Evolutionary conservation across 2,113 vertebrate species (phyloP).

Genomic region (Uria aalge): DNA sequence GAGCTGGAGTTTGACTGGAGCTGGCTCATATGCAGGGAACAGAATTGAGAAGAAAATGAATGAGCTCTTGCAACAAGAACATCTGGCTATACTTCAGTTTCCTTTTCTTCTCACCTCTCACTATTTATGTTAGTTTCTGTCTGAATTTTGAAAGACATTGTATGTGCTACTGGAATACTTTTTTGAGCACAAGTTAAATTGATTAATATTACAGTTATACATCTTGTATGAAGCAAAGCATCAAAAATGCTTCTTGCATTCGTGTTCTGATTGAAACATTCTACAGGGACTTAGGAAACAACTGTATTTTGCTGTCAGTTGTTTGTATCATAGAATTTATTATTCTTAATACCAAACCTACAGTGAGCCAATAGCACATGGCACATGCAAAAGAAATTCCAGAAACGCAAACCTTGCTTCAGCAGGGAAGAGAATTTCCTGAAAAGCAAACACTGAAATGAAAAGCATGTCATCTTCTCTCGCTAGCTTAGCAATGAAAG

Average conservation of each 20-base stretch:
- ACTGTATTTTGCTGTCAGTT: neutral
- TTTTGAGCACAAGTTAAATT: neutral
- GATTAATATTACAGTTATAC: neutral
- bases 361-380: rapidly evolving
- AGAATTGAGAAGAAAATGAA: neutral
- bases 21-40: neutral
- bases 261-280: neutral
- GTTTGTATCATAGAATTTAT: neutral
- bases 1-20: neutral
- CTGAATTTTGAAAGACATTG: neutral
- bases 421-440: neutral
- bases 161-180: neutral
- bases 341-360: neutral
- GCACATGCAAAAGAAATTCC: neutral
- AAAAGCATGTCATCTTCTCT: neutral
- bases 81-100: constrained; percentile 22
- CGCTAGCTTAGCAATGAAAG: rapidly evolving
- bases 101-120: constrained; percentile 14
- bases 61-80: neutral
- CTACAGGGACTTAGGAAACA: neutral
- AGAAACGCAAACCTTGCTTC: neutral
- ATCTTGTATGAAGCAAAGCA: neutral
- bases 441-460: neutral
- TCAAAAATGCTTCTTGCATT: neutral
- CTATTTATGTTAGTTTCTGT: neutral